Percentiles rank a stretch among this genome's conserved stretches.
Evolutionary conservation across 2,113 vertebrate genomes (phyloP).

Genomic region (Synchiropus splendidus): DNA sequence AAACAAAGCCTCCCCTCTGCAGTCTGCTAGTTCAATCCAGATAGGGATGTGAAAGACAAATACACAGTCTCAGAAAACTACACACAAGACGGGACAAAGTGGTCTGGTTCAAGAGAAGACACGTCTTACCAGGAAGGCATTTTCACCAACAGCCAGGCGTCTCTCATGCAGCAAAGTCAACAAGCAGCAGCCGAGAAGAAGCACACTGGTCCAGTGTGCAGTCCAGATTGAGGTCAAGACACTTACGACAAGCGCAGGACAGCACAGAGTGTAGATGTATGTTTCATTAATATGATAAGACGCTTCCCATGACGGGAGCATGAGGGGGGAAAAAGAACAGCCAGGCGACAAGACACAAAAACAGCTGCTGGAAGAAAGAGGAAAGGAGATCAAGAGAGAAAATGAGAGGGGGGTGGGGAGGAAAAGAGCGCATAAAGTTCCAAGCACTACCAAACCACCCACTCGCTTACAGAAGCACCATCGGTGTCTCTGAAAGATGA

Average conservation of each 20-base stretch:
- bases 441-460: slow-evolving; percentile 17
- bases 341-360: slow-evolving; percentile 49
- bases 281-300: slow-evolving; percentile 18
- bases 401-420: slow-evolving; percentile 3
- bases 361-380: slow-evolving; percentile 41
- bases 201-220: slow-evolving; percentile 23
- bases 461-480: slow-evolving; percentile 12
- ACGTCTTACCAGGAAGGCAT: slow-evolving; percentile 46
- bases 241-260: slow-evolving; percentile 22
- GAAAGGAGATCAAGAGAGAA: too few species aligned
- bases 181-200: slow-evolving; percentile 18
- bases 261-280: slow-evolving; percentile 1
- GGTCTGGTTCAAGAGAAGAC: slow-evolving; percentile 10
- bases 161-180: slow-evolving; percentile 35
- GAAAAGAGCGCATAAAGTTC: slow-evolving; percentile 20
- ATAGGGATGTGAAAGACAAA: slow-evolving; percentile 4
- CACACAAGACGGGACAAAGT: slow-evolving; percentile 16
- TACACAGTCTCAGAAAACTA: slow-evolving; percentile 1
- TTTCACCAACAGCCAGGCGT: slow-evolving; percentile 25
- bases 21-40: neutral
- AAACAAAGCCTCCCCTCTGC: neutral
- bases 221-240: slow-evolving; percentile 30
- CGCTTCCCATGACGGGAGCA: slow-evolving; percentile 29
- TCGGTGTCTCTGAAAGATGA: too few species aligned
- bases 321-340: slow-evolving; percentile 28